Evolutionary conservation across 2,113 vertebrate species (phyloP), one percentile per base, ranked within the genome.

Genomic region (Caloenas nicobarica): DNA sequence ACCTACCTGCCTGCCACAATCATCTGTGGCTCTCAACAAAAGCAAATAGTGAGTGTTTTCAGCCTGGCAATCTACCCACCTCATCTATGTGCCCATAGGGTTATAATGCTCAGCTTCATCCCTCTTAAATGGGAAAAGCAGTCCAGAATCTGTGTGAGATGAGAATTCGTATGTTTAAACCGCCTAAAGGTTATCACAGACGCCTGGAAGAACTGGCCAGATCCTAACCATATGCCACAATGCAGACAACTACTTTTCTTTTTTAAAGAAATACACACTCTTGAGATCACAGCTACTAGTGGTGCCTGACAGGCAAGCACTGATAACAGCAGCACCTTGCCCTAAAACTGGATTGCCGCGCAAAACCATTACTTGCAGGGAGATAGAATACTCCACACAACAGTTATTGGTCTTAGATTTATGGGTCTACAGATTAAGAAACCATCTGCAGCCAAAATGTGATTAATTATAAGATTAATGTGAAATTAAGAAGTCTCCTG

Each of bases 331-430:
- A 82, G 62, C 54, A 74, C 34, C 61, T n/a, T 68, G 68, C 31
- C 65, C 50, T 24, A 2, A 61, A 58, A 38, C 2, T 28, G 31
- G 28, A 50, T 7, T 85, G 26, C 71, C 74, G 44, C 0, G 0
- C 40, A 82, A 88, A 87, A 21, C 21, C 53, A 72, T 16, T 38
- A 11, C 1, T 4, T 73, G 24, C 46, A 82, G 18, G 31, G 66
- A 66, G 42, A 50, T 26, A 28, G 38, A 86, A 77, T 25, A 34
- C 13, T 62, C 66, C 28, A 51, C n/a, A 54, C 0, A 2, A 25
- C 40, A 17, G 69, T 57, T 69, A 57, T 18, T 3, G 53, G 29
- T 5, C 64, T 44, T 53, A 62, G 13, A 69, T 77, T 62, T 66
- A 50, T 26, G 81, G 70, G 16, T 28, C 36, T 50, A 28, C 31